Percentiles rank a stretch among this genome's conserved stretches.
phyloP scores from a whole-genome alignment of 2,113 vertebrate species.

The Eretmochelys imbricata region DNA sequence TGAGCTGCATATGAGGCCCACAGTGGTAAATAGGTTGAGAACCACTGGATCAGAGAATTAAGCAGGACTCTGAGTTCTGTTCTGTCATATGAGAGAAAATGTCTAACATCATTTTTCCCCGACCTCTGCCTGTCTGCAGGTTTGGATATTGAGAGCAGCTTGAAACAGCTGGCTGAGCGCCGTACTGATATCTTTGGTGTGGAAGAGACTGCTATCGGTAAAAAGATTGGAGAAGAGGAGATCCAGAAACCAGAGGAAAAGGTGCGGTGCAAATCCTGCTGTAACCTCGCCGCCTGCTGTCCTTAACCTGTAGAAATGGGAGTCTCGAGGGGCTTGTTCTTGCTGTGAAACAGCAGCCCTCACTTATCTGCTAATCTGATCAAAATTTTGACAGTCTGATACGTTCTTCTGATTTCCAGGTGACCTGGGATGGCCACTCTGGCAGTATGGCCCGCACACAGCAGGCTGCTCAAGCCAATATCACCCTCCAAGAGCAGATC shows the following conservation, averaged over 20 bases:
- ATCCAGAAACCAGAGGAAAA: conserved; percentile 99
- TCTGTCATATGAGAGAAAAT: background rate
- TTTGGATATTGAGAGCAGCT: conserved; percentile 97
- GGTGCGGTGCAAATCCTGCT: conserved; percentile 72
- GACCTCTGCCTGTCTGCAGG: conserved; percentile 68
- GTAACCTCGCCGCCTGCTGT: too few relatives aligned
- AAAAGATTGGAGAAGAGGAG: conserved; percentile 99
- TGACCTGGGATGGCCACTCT: conserved; percentile 98
- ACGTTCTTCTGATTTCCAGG: conserved; percentile 73
- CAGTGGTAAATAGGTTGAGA: too few relatives aligned
- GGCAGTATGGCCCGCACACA: conserved; percentile 99
- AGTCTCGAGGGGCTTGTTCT: background rate
- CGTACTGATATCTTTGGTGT: conserved; percentile 99
- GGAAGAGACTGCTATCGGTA: conserved; percentile 97
- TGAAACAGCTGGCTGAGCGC: conserved; percentile 98
- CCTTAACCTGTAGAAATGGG: background rate
- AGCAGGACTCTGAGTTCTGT: fast-evolving
- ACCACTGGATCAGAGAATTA: background rate
- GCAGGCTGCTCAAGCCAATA: conserved; percentile 98
- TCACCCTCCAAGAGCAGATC: conserved; percentile 99
- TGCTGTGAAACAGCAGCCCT: background rate
- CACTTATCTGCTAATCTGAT: fast-evolving
- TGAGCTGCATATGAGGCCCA: too few relatives aligned
- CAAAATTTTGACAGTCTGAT: background rate
- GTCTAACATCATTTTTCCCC: background rate